Percentiles rank a stretch among this genome's conserved stretches.
These are phyloP conservation scores for Aspidiotus rigidus DNA, from an alignment of 2,888 invertebrate species.

Conservation along the genomic window DNA sequence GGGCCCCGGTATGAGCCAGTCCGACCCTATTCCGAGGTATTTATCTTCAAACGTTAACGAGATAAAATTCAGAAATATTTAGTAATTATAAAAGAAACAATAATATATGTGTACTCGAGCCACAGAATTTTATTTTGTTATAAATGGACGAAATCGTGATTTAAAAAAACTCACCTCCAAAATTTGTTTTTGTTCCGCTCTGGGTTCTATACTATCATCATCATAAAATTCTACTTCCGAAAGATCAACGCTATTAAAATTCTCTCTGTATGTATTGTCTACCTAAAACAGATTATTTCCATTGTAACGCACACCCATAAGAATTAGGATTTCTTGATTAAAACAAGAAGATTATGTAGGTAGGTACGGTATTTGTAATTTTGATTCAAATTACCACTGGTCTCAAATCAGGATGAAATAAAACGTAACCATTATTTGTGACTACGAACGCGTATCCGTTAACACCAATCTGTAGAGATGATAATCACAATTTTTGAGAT, in stretches of 20 bases:
- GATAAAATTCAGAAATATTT: no score
- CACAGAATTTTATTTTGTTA: no score
- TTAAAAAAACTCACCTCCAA: no score
- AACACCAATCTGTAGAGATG: constrained; percentile 69
- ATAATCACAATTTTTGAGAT: constrained; percentile 1
- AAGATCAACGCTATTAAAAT: constrained; percentile 92
- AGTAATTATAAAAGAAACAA: no score
- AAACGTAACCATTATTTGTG: constrained; percentile 90
- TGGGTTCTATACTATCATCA: constrained; percentile 54
- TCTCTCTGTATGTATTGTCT: constrained; percentile 64
- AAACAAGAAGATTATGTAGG: neutral
- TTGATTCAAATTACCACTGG: constrained; percentile 60
- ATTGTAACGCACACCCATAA: no score
- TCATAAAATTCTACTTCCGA: constrained; percentile 86
- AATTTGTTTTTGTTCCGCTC: constrained; percentile 42
- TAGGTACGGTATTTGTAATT: constrained; percentile 5
- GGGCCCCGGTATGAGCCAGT: no score
- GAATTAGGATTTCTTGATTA: no score
- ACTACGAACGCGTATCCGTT: constrained; percentile 94
- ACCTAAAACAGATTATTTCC: constrained; percentile 43
- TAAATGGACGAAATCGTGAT: no score
- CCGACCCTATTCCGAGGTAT: no score
- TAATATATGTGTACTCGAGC: no score
- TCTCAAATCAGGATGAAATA: constrained; percentile 86
- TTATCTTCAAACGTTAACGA: no score